Base-by-base conservation (phyloP, 2,113 vertebrate species). In the Cichladusa arquata region DNA sequence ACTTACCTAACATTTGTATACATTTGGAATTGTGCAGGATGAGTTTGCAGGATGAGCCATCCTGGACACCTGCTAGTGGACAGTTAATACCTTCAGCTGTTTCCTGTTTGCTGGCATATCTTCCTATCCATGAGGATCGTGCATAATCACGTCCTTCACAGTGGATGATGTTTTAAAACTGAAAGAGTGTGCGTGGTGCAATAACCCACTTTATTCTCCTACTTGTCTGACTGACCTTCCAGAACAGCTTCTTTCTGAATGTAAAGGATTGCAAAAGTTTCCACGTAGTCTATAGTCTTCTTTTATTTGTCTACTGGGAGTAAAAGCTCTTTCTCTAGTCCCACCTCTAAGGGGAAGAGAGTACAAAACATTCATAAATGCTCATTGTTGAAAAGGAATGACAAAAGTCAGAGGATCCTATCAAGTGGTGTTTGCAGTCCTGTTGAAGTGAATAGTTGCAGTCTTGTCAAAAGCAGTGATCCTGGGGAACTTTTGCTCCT, bases 271-370 rank as follows among this genome's bases (percentile, higher is more conserved):
- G 14, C 42, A 78, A 18, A 71, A 71, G 22, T 25, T 77, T 71
- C 57, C 23, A 31, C 0, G 0, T 23, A 70, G 12, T 18, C 42
- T 38, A 2, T 14, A 61, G 50, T 14, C 23, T 65, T 28, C 34
- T 61, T 38, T 38, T 76, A 29, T 72, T 14, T 25, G 16, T 33
- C 8, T 18, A 15, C 19, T 31, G 14, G 9, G 33, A 81, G 28
- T 19, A 18, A 65, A 14, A 92, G 19, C 14, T 44, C 48, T 88
- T 80, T 53, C 7, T 3, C 20, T 25, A 25, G 11, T 38, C 12
- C 38, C 28, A 45, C 12, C 28, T 12, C 14, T 53, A 25, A 50
- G 14, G 8, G 6, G 7, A 74, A 20, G 67, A 4, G 8, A 45
- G 15, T 5, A 51, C 14, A 58, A 3, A 33, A 38, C 33, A 60